Base-by-base conservation (phyloP, 2,113 vertebrate genomes). In the Phainopepla nitens region DNA sequence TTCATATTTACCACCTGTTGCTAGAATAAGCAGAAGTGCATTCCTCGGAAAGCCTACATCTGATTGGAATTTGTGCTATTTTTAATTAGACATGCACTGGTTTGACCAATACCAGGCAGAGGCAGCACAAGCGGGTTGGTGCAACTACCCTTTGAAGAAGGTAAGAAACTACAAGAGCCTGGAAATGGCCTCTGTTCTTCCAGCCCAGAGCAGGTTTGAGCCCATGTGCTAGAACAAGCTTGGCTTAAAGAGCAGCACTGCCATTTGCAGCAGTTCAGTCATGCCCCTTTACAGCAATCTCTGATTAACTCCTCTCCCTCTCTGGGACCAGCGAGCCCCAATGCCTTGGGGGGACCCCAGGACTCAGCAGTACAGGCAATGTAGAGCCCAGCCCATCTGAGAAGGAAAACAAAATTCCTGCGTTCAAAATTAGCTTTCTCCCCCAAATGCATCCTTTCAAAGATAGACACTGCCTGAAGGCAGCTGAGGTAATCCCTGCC, bases 31-130 rank as follows among this genome's bases (percentile, higher is more conserved):
- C 82, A 92, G 85, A 53, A 91, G 41, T 42, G 36, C 88, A 90
- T 92, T 96, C 85, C 71, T 92, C 39, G 92, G 75, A 87, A 93
- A 80, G 31, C 33, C 75, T 88, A 80, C 44, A 69, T 76, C 66
- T 50, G 79, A 56, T 75, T 69, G 90, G 96, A 93, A 94, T 96
- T 61, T 20, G 49, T 72, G 88, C 70, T 49, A 82, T 90, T 97
- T 97, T 87, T 90, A 68, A 95, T 90, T 87, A 94, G n/a, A 28
- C 28, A 7, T 1, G 39, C 72, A 53, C 16, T 14, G 44, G 33
- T 75, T 90, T 14, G 4, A 73, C 57, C 91, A 33, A 33, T 2
- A 42, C 39, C 35, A 18, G 78, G 69, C 89, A 80, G 25, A 11
- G 7, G 66, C 85, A 60, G 70, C n/a, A 58, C 14, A 9, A 72